Percentiles rank a stretch among this genome's conserved stretches.
phyloP scores from a whole-genome alignment of 2,888 invertebrate species.

The Drosophila neonasuta region DNA sequence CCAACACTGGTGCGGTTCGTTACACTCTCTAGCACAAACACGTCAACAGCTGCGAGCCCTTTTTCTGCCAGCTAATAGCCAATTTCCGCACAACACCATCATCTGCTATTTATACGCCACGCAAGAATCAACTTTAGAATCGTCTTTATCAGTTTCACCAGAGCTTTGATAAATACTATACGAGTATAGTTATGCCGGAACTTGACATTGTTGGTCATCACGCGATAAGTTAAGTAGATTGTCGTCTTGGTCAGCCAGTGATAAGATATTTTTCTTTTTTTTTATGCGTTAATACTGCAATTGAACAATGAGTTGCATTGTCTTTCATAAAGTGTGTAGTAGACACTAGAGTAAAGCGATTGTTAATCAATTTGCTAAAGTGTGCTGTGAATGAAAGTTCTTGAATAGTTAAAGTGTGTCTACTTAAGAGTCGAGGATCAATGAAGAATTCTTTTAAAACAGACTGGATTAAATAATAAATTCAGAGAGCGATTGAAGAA shows the following conservation, averaged over 20 bases:
- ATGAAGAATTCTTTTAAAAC: too few relatives aligned
- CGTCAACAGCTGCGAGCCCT: conserved; percentile 35
- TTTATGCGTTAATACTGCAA: conserved; percentile 1
- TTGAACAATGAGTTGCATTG: conserved; percentile 25
- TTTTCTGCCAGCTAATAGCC: conserved; percentile 53
- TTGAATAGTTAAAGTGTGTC: background rate
- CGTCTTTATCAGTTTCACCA: conserved; percentile 29
- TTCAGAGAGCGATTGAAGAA: too few relatives aligned
- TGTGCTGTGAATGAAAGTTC: background rate
- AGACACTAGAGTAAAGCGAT: too few relatives aligned
- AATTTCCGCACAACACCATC: conserved; percentile 56
- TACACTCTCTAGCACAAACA: conserved; percentile 34
- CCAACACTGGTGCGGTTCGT: conserved; percentile 56
- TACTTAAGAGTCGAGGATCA: background rate
- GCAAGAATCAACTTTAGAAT: conserved; percentile 11
- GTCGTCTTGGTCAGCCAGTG: background rate
- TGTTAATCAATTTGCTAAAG: background rate
- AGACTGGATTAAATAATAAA: too few relatives aligned
- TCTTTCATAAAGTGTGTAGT: background rate
- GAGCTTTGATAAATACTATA: conserved; percentile 18
- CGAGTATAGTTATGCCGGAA: conserved; percentile 25
- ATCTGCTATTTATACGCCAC: conserved; percentile 20
- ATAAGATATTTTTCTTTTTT: conserved; percentile 1
- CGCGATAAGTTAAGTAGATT: conserved; percentile 30
- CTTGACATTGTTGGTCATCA: conserved; percentile 28